Evolutionary conservation across 1,140 invertebrate species (phyloP), one percentile per base, ranked within the genome.

Genomic region (Ditylenchus dipsaci): DNA sequence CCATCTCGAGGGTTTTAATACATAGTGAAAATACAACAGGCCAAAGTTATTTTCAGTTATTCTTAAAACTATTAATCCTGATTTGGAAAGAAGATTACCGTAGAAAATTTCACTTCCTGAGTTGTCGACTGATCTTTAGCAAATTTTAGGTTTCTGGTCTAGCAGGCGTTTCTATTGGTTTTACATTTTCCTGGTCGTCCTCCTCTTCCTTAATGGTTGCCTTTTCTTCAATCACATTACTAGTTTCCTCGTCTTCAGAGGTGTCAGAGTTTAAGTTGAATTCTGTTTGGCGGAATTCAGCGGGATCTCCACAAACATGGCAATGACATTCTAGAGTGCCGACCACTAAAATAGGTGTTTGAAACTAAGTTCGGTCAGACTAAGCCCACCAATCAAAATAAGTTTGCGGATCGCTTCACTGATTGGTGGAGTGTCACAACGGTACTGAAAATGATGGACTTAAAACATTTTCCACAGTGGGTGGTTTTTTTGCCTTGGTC

Each of bases 311-410:
- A 75, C 84, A 69, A 26, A 21, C 15, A 87, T 92, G 92, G 83
- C 91, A 90, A 79, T 96, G 92, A 21, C 90, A 88, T 78, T 95
- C 90, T 57, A 97, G 83, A 0, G 93, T 95, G 82, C 94, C 93
- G 58, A 97, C 87, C n/a, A 96, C 90, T 38, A 11, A 38, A 38
- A 38, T 5, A 38, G 33, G 3, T 38, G 3, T 3, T 11, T n/a
- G 3, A 38, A 38, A 38, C 33, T 3, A 3, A 38, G 33, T 38
- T 38, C 33, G n/a, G n/a, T n/a, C n/a, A n/a, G n/a, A n/a, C n/a
- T n/a, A n/a, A n/a, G n/a, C n/a, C n/a, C 11, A 38, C 33, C 33
- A 75, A 96, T 91, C 76, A 89, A 88, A 47, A 97, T 89, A 56
- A 95, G 85, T 0, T 89, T 87, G 68, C 91, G 89, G 1, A 95